Percentiles rank a stretch among this genome's conserved stretches.
Conservation (phyloP, 2,797 vertebrate genomes). For the Phoeniculus purpureus region DNA sequence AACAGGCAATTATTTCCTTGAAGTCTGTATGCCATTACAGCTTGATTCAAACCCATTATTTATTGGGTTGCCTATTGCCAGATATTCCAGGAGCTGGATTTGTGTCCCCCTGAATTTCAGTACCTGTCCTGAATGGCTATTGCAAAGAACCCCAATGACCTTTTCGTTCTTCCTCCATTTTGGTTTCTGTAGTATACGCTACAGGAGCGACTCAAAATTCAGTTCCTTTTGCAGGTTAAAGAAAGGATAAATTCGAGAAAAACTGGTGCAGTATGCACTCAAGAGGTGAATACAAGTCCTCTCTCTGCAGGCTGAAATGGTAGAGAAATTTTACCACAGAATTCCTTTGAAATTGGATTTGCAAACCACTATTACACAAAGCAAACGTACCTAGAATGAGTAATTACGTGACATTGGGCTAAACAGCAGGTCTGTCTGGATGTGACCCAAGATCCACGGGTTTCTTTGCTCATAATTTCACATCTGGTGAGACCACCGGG, state of each 20-base stretch:
- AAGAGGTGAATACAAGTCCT: neutral
- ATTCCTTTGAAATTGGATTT: neutral
- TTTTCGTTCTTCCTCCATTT: constrained; percentile 18
- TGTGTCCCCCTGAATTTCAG: neutral
- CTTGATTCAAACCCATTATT: neutral
- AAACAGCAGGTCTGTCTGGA: constrained; percentile 16
- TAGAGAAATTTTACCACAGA: neutral
- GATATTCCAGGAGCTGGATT: neutral
- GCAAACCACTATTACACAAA: neutral
- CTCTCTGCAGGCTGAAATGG: neutral
- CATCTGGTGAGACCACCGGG: neutral
- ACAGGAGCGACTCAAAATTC: neutral
- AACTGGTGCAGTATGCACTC: neutral
- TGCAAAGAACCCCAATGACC: neutral
- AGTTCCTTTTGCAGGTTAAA: neutral
- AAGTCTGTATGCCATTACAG: neutral
- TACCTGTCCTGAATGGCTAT: neutral
- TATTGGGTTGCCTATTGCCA: neutral
- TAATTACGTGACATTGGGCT: constrained; percentile 40
- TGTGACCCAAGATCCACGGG: neutral
- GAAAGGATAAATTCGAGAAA: neutral
- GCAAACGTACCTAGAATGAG: neutral
- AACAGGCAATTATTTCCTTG: neutral
- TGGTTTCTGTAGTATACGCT: neutral
- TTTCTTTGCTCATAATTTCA: neutral